Conservation (phyloP, 2,797 vertebrate species). For the Acanthurus tractus region DNA sequence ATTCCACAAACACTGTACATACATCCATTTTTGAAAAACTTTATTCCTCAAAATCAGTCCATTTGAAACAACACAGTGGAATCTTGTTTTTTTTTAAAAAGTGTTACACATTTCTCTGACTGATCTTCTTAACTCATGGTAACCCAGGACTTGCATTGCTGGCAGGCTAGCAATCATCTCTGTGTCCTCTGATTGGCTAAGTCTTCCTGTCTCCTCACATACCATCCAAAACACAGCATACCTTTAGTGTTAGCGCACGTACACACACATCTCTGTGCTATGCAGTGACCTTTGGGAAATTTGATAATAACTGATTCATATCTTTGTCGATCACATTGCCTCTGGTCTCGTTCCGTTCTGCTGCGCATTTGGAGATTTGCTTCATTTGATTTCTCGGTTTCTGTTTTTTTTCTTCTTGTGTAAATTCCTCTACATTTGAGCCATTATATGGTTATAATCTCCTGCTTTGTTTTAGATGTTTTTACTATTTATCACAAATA, state of each 20-base stretch:
- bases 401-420: background rate
- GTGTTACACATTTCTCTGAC: slow-evolving; percentile 1
- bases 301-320: slow-evolving; percentile 38
- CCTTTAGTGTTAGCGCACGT: slow-evolving; percentile 18
- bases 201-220: slow-evolving; percentile 1
- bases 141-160: slow-evolving; percentile 5
- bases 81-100: background rate
- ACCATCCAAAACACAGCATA: slow-evolving; percentile 3
- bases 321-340: slow-evolving; percentile 8
- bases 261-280: background rate
- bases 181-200: background rate
- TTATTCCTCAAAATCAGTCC: slow-evolving; percentile 19
- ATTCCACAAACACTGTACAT: slow-evolving; percentile 8
- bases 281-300: slow-evolving; percentile 42
- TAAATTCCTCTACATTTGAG: background rate
- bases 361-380: slow-evolving; percentile 23
- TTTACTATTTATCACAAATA: background rate
- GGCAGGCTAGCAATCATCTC: slow-evolving; percentile 3
- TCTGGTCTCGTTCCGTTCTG: slow-evolving; percentile 17
- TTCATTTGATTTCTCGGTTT: slow-evolving; percentile 17
- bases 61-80: slow-evolving; percentile 18
- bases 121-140: slow-evolving; percentile 19
- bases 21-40: slow-evolving; percentile 14
- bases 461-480: background rate
- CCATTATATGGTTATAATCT: background rate